These are phyloP conservation scores for Cephus pygmeus DNA, from an alignment of 2,888 invertebrate genomes.

Conservation along the genomic window DNA sequence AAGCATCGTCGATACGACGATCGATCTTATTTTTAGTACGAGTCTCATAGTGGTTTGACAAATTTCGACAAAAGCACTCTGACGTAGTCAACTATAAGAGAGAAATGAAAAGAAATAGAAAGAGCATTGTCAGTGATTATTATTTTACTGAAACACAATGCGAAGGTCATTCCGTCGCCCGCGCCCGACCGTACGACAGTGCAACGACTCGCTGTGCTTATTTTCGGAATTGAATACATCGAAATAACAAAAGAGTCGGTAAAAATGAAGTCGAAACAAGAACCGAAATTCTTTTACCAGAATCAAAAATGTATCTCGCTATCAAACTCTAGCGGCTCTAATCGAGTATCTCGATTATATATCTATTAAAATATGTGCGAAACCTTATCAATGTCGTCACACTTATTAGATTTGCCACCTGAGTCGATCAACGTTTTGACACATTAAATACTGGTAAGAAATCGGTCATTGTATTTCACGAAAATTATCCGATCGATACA, in stretches of 20 bases:
- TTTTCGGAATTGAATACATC: background rate
- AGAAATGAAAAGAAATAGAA: background rate
- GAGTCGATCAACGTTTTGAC: background rate
- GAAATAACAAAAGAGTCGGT: background rate
- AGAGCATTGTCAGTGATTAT: background rate
- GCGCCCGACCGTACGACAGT: background rate
- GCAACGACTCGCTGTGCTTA: background rate
- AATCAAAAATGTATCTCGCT: background rate
- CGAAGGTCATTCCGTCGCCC: background rate
- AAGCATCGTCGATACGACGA: background rate
- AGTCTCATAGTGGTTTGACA: background rate
- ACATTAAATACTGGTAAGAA: background rate
- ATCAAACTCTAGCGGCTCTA: background rate
- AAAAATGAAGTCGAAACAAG: background rate
- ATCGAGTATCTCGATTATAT: background rate
- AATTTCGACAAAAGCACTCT: background rate
- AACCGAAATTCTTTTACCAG: background rate
- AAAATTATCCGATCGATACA: background rate
- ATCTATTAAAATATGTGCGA: background rate
- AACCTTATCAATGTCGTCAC: background rate
- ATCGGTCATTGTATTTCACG: background rate
- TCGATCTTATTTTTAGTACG: background rate
- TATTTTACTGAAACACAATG: too few species aligned
- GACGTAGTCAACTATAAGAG: background rate
- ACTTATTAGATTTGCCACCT: background rate